phyloP scores from a whole-genome alignment of 2,113 vertebrate genomes.

The Bubo scandiacus region DNA sequence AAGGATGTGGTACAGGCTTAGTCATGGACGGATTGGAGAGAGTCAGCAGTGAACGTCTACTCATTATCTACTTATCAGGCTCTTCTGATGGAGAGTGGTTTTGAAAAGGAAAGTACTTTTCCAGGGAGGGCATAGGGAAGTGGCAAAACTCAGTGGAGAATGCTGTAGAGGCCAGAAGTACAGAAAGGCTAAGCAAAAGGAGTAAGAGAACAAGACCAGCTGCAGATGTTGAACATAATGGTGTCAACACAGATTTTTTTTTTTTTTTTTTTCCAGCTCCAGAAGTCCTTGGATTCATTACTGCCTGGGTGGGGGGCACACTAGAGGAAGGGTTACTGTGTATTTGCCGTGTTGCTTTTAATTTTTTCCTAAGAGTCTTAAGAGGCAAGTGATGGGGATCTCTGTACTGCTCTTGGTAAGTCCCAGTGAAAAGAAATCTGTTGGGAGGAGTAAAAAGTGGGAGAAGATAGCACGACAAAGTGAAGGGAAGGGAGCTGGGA shows the following conservation, averaged over 20 bases:
- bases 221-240: background rate
- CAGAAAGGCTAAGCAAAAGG: background rate
- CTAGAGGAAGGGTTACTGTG: background rate
- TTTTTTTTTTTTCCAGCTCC: background rate
- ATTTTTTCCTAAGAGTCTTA: background rate
- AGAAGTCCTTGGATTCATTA: background rate
- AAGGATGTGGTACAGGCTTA: background rate
- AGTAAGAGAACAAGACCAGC: background rate
- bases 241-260: background rate
- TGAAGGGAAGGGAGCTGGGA: background rate
- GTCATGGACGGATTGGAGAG: background rate
- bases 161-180: background rate
- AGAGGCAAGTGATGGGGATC: background rate
- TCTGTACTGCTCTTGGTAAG: background rate
- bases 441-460: background rate
- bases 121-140: background rate
- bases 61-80: background rate
- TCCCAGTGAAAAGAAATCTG: background rate
- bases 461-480: background rate
- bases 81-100: background rate
- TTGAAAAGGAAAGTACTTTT: background rate
- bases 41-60: background rate
- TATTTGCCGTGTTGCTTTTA: background rate
- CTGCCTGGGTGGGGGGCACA: background rate
- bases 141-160: background rate